Evolutionary conservation across 2,888 invertebrate genomes (phyloP).

Genomic region (Copidosoma aretas): DNA sequence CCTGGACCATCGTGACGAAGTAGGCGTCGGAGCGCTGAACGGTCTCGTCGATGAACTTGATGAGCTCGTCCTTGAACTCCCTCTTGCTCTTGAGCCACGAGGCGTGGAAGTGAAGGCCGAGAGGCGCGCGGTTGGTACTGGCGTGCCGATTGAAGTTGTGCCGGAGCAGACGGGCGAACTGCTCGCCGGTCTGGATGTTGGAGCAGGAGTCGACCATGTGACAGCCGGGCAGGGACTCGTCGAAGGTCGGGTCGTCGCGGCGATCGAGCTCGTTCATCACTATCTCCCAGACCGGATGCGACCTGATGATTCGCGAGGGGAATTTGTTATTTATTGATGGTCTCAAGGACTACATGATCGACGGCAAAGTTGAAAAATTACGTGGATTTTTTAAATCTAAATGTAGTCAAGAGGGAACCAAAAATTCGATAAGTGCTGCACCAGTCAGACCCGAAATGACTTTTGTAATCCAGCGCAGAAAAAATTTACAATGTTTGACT

Average conservation of each 20-base stretch:
- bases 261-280: constrained; percentile 95
- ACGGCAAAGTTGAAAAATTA: too few species aligned
- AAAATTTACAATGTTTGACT: too few species aligned
- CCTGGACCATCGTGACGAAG: constrained; percentile 86
- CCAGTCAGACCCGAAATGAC: too few species aligned
- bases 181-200: constrained; percentile 89
- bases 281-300: constrained; percentile 96
- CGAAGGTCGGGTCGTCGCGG: constrained; percentile 91
- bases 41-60: constrained; percentile 94
- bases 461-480: too few species aligned
- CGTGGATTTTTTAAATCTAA: too few species aligned
- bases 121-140: constrained; percentile 90
- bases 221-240: constrained; percentile 91
- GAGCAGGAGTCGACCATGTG: constrained; percentile 95
- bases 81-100: constrained; percentile 94
- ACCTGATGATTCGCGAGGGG: too few species aligned
- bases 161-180: constrained; percentile 85
- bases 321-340: too few species aligned
- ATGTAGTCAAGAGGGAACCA: too few species aligned
- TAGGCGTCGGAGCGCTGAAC: constrained; percentile 83
- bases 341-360: too few species aligned
- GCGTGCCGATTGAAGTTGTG: constrained; percentile 96
- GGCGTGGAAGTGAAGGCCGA: constrained; percentile 92
- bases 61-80: constrained; percentile 88
- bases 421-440: too few species aligned